A percentile compares a stretch with the other conserved stretches of the same genome.
Conservation (phyloP, 2,113 vertebrate species). For the Sclerurus mexicanus region DNA sequence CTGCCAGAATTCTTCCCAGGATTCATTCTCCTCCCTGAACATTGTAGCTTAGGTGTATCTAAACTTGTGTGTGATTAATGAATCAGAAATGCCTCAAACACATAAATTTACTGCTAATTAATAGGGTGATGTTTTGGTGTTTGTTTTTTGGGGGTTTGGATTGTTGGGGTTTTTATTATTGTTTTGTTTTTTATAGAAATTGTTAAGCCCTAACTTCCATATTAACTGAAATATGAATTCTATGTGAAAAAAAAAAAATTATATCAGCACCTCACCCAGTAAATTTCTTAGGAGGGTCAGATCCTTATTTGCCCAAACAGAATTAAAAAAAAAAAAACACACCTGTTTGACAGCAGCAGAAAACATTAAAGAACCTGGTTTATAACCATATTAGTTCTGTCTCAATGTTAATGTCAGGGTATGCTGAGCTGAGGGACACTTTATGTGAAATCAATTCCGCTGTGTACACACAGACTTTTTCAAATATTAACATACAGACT, state of each 20-base stretch:
- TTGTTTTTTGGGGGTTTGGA: background rate
- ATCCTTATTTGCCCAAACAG: background rate
- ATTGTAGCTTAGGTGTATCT: background rate
- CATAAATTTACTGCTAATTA: background rate
- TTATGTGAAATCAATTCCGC: background rate
- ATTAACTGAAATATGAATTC: background rate
- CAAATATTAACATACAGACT: background rate
- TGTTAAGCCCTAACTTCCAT: background rate
- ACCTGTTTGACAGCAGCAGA: background rate
- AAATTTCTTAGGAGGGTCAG: background rate
- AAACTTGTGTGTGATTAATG: background rate
- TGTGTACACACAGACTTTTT: background rate
- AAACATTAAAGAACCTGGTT: background rate
- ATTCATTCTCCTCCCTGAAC: background rate
- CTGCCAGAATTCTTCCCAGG: background rate
- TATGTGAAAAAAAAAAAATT: background rate
- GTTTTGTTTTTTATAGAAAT: background rate
- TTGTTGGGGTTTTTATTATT: too few relatives aligned
- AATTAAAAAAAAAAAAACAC: background rate
- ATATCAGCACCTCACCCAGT: background rate
- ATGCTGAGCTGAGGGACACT: background rate
- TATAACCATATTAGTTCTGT: background rate
- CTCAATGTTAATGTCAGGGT: background rate
- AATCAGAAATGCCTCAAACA: background rate
- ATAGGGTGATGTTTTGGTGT: background rate